Base-by-base conservation (phyloP, 1,140 invertebrate genomes). In the Drosophila repleta region DNA sequence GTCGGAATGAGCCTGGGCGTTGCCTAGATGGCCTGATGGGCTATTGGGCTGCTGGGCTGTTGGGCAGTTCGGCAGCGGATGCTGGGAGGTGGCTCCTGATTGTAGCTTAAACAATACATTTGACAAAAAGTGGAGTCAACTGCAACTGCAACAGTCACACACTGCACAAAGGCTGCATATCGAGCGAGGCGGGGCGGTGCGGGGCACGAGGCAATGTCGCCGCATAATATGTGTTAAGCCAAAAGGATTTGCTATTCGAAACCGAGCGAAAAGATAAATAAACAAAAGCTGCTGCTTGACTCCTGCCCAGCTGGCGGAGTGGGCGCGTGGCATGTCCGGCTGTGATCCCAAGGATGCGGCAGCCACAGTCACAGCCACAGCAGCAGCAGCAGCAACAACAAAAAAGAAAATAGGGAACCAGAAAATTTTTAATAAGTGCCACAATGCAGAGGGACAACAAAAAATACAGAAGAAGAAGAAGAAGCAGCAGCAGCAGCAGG, bases 241-340 rank as follows among this genome's bases (percentile, higher is more conserved):
- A 90, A 90, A 90, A 90, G 81, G 85, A 90, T 90, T 90, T 90
- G 85, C 90, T 90, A 85, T 85, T 90, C 76, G 81, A 90, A 90
- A 85, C 85, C 81, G 74, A 90, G 87, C 81, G 81, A 82, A 90
- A 81, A 90, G 85, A 90, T 90, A 87, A 90, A 82, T 85, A 90
- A 90, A 90, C 85, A 90, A 90, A 90, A 79, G 78, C 79, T 72
- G 72, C 74, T 75, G 75, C 74, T 74, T 58, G 45, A 61, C 62
- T 18, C 43, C 43, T 32, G 60, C 17, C 17, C 45, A 13, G 21
- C 20, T 26, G 13, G 8, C 4, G 62, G n/a, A 15, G 49, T 49
- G 56, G 70, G 64, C 52, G 64, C 46, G 57, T n/a, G 21, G 32
- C 7, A 21, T 20, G 41, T 53, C 41, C 46, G 26, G 45, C 56